Conservation (phyloP, 2,113 vertebrate genomes). For the Prunella fulvescens region DNA sequence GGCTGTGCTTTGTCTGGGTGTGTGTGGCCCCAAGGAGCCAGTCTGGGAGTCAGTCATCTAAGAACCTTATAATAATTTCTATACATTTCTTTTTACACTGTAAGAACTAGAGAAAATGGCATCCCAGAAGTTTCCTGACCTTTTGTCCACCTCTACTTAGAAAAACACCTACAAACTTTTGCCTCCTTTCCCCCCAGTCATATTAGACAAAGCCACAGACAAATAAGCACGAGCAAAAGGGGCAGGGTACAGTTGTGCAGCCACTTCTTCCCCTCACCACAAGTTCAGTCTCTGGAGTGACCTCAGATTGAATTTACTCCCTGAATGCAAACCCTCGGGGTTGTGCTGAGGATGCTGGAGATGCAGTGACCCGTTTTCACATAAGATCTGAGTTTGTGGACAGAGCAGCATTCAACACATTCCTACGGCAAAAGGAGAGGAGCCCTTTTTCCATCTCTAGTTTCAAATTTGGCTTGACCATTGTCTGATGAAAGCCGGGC, state of each 20-base stretch:
- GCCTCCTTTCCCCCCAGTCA: not conserved
- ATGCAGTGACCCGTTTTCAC: rapidly evolving
- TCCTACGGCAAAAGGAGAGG: rapidly evolving
- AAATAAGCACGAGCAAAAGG: not conserved
- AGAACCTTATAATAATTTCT: not conserved
- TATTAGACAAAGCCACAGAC: not conserved
- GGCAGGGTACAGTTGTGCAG: not conserved
- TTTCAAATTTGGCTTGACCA: not conserved
- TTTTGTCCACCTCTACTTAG: not conserved
- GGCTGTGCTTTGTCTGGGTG: not conserved
- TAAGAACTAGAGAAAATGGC: not conserved
- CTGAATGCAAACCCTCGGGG: not conserved
- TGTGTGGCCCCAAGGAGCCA: not conserved
- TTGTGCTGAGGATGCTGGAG: not conserved
- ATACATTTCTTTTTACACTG: not conserved
- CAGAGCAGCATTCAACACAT: rapidly evolving
- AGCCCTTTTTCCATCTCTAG: not conserved
- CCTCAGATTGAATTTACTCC: not conserved
- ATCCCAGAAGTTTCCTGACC: not conserved
- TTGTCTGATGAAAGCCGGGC: not conserved
- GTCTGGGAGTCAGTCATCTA: not conserved
- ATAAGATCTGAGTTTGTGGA: not conserved
- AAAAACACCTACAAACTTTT: not conserved
- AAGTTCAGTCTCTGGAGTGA: not conserved
- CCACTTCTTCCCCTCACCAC: not conserved